Percentiles rank a stretch among this genome's conserved stretches.
Evolutionary conservation across 1,140 invertebrate genomes (phyloP).

Genomic region (Onthophagus taurus): DNA sequence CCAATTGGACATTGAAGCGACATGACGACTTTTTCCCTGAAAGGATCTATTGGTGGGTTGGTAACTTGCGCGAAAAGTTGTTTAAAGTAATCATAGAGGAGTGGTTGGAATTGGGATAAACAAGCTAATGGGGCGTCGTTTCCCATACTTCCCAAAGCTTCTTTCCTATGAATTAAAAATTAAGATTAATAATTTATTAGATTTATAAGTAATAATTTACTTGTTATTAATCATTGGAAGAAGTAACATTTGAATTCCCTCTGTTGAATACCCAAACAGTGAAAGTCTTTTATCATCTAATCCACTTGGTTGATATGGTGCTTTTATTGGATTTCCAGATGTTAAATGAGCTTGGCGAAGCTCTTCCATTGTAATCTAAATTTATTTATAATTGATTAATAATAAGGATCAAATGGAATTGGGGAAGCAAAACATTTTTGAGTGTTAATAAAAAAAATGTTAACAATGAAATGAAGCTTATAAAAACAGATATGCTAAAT

Average conservation of each 20-base stretch:
- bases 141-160: slow-evolving; percentile 98
- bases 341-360: slow-evolving; percentile 44
- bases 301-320: slow-evolving; percentile 43
- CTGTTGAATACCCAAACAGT: slow-evolving; percentile 89
- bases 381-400: not conserved
- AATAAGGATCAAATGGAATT: not conserved
- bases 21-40: slow-evolving; percentile 98
- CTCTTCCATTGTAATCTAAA: slow-evolving; percentile 61
- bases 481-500: too few relatives aligned
- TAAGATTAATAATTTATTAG: not conserved
- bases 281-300: slow-evolving; percentile 75
- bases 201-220: slow-evolving; percentile 46
- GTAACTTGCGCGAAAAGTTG: slow-evolving; percentile 99
- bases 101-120: slow-evolving; percentile 86
- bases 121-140: slow-evolving; percentile 97
- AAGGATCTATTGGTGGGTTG: slow-evolving; percentile 99
- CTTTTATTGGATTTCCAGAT: slow-evolving; percentile 38
- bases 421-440: not conserved
- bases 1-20: slow-evolving; percentile 85
- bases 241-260: slow-evolving; percentile 89
- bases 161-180: slow-evolving; percentile 64
- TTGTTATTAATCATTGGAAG: slow-evolving; percentile 95
- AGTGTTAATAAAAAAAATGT: not conserved
- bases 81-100: slow-evolving; percentile 97
- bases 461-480: not conserved